Base-by-base conservation (phyloP, 1,140 invertebrate species). In the Oryzaephilus surinamensis region DNA sequence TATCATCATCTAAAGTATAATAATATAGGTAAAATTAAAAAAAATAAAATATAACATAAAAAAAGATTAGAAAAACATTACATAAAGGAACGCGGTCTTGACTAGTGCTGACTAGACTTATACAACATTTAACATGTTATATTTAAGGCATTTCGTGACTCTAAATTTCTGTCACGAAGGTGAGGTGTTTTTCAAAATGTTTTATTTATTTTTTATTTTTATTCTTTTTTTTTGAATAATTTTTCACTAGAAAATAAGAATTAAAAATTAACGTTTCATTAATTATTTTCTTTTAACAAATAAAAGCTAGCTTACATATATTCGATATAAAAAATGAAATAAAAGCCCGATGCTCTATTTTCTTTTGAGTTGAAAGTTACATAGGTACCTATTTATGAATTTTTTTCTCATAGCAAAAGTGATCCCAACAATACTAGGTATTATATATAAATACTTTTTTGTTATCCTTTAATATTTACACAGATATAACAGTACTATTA, bases 111-210 rank as follows among this genome's bases (percentile, higher is more conserved):
- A 50, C 51, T 54, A 54, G 49, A 49, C 39, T 54, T 54, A 51
- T 45, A 54, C 45, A 51, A n/a, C 10, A 51, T 34, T 38, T 39
- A 48, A 44, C 43, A 44, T 53, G 41, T 54, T 45, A 46, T 47
- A 24, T 36, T 48, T 57, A 57, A 57, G 54, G 54, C 54, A 57
- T 52, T 48, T 45, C 51, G 52, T 54, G 54, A 44, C 46, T 37
- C 43, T 48, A 52, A 51, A 46, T 47, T n/a, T n/a, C n/a, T 38
- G 43, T 40, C 47, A 45, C 50, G 45, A 52, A 46, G 52, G 31
- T 31, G 35, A 38, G 45, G 44, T 50, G 39, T 42, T 43, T 24
- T 19, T 35, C 24, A 31, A 38, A 38, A 28, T 29, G 27, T 24
- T 24, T 10, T 20, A 5, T 20, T 20, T 20, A 5, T 20, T 20